A percentile compares a stretch with the other conserved stretches of the same genome.
These are phyloP conservation scores for Drosophila orosa DNA, from an alignment of 1,140 invertebrate species.

Conservation along the genomic window DNA sequence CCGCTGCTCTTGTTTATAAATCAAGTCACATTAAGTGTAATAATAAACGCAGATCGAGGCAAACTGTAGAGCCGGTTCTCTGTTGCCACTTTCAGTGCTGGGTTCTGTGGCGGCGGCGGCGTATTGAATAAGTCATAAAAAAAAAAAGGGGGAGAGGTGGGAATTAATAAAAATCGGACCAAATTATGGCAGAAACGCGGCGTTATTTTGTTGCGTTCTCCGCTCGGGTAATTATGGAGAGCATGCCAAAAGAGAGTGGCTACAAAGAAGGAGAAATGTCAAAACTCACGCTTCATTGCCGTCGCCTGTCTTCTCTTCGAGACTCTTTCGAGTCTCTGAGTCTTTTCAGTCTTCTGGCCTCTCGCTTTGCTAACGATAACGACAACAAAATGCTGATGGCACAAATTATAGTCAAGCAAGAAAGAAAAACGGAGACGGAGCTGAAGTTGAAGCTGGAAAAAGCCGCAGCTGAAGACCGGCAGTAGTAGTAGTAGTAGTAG, in stretches of 20 bases:
- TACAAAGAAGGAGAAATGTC: slow-evolving; percentile 61
- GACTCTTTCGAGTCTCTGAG: slow-evolving; percentile 1
- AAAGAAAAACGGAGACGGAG: slow-evolving; percentile 44
- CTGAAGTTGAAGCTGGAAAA: slow-evolving; percentile 21
- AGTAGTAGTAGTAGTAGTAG: slow-evolving; percentile 56
- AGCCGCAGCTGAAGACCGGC: slow-evolving; percentile 62
- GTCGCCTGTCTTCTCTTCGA: slow-evolving; percentile 13
- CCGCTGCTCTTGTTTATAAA: slow-evolving; percentile 74
- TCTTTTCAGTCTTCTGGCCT: slow-evolving; percentile 24
- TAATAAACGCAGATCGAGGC: slow-evolving; percentile 72
- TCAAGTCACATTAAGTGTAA: slow-evolving; percentile 83
- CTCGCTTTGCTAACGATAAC: slow-evolving; percentile 70
- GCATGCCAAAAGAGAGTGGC: slow-evolving; percentile 56
- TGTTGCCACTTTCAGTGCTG: slow-evolving; percentile 26
- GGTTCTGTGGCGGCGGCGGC: slow-evolving; percentile 23
- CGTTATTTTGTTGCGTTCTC: slow-evolving; percentile 14
- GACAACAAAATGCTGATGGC: slow-evolving; percentile 78
- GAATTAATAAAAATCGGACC: slow-evolving; percentile 60
- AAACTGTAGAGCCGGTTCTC: slow-evolving; percentile 50
- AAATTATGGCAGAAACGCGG: slow-evolving; percentile 36
- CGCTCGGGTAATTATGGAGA: slow-evolving; percentile 60
- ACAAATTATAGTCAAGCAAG: slow-evolving; percentile 77
- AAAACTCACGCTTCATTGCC: slow-evolving; percentile 76
- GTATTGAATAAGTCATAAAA: slow-evolving; percentile 80
- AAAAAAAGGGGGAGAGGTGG: slow-evolving; percentile 42